A percentile compares a stretch with the other conserved stretches of the same genome.
These are phyloP conservation scores for Fissipunctia ypsillon DNA, from an alignment of 2,888 invertebrate species.

Conservation along the genomic window DNA sequence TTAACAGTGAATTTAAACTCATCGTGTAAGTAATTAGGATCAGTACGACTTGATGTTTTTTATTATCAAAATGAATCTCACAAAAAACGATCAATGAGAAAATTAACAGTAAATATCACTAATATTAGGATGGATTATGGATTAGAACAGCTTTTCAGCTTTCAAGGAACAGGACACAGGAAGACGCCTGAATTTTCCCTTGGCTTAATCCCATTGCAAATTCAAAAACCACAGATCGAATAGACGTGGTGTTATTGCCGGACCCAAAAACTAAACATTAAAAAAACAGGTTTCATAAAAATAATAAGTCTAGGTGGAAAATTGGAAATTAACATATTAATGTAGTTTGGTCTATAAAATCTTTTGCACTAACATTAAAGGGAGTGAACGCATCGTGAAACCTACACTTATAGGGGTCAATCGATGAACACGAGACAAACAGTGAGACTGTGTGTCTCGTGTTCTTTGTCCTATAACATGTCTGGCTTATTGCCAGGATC, in stretches of 20 bases:
- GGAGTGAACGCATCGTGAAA: not conserved
- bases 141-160: no score
- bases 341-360: not conserved
- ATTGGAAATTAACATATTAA: no score
- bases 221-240: not conserved
- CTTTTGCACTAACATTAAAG: not conserved
- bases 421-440: slow-evolving; percentile 19
- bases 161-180: not conserved
- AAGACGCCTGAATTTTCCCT: not conserved
- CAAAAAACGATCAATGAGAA: not conserved
- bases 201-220: not conserved
- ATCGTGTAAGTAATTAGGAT: no score
- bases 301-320: not conserved
- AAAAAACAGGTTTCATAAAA: no score
- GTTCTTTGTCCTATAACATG: slow-evolving; percentile 1
- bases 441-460: no score
- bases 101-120: not conserved
- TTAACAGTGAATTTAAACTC: no score
- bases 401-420: not conserved
- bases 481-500: slow-evolving; percentile 33
- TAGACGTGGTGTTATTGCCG: not conserved
- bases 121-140: not conserved
- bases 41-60: not conserved
- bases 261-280: not conserved
- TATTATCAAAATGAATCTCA: no score